Evolutionary conservation across 2,888 invertebrate species (phyloP).

Genomic region (Drosophila cognata): DNA sequence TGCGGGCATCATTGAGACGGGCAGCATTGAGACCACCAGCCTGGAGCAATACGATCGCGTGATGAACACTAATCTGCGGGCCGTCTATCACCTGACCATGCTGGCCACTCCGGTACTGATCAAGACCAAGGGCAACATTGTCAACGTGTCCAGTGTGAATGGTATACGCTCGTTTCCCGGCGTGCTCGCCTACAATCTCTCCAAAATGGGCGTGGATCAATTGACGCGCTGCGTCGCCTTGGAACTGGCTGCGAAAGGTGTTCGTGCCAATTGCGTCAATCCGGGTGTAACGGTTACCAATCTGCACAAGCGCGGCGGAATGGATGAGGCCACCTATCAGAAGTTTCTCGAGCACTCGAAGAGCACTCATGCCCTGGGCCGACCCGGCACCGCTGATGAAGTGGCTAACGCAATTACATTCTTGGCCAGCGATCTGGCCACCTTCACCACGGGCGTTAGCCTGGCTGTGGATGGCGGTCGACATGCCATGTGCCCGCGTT

Average conservation of each 20-base stretch:
- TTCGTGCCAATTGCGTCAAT: constrained; percentile 96
- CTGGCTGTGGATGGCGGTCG: constrained; percentile 97
- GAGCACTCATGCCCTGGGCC: constrained; percentile 95
- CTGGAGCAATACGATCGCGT: constrained; percentile 95
- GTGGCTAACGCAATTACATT: constrained; percentile 96
- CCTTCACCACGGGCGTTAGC: constrained; percentile 95
- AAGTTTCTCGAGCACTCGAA: constrained; percentile 94
- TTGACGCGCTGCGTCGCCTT: constrained; percentile 96
- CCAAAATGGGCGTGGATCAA: constrained; percentile 97
- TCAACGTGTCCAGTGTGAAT: constrained; percentile 97
- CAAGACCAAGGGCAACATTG: constrained; percentile 94
- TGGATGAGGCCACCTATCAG: constrained; percentile 92
- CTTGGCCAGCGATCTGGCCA: constrained; percentile 93
- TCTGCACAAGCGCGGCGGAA: constrained; percentile 93
- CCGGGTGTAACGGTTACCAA: constrained; percentile 96
- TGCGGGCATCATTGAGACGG: constrained; percentile 93
- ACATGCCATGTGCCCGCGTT: constrained; percentile 97
- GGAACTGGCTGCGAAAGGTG: constrained; percentile 92
- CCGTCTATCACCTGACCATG: constrained; percentile 93
- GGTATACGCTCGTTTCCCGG: constrained; percentile 96
- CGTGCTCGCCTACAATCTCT: constrained; percentile 95
- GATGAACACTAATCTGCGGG: constrained; percentile 95
- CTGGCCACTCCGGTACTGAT: constrained; percentile 94
- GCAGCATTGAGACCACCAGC: constrained; percentile 93
- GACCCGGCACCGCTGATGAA: constrained; percentile 93